Percentiles rank a stretch among this genome's conserved stretches.
phyloP scores from a whole-genome alignment of 2,113 vertebrate genomes.

The Otocyon megalotis region DNA sequence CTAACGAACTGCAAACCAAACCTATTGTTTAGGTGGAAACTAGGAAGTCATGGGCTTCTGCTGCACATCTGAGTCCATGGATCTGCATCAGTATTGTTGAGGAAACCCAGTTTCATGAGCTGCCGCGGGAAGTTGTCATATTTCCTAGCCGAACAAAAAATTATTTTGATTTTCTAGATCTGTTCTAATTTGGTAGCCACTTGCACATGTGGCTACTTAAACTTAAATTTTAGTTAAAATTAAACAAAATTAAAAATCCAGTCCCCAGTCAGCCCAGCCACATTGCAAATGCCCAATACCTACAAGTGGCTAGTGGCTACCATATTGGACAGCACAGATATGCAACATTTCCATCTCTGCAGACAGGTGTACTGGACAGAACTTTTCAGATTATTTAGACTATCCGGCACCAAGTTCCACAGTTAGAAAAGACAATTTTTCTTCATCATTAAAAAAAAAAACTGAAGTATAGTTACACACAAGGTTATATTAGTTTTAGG shows the following conservation, averaged over 20 bases:
- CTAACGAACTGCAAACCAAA: background rate
- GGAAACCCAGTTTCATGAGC: background rate
- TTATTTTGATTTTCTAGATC: background rate
- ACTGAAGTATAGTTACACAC: background rate
- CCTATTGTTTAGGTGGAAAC: background rate
- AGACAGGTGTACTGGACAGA: background rate
- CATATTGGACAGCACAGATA: accelerated
- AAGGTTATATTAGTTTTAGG: background rate
- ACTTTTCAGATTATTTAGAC: background rate
- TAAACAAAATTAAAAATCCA: background rate
- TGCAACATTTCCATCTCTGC: accelerated
- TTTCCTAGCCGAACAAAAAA: background rate
- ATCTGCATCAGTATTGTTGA: accelerated
- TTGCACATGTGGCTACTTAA: background rate
- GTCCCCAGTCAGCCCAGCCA: background rate
- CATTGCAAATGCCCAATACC: no score
- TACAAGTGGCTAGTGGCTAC: accelerated
- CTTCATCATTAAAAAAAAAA: background rate
- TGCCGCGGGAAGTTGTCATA: no score
- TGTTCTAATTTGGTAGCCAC: background rate
- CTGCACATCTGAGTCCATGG: no score
- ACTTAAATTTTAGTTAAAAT: constrained; percentile 24
- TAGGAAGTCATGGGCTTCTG: no score
- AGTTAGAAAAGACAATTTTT: background rate
- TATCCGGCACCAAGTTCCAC: background rate